These are phyloP conservation scores for Cyprinodon tularosa DNA, from an alignment of 2,113 vertebrate species.

Conservation along the genomic window DNA sequence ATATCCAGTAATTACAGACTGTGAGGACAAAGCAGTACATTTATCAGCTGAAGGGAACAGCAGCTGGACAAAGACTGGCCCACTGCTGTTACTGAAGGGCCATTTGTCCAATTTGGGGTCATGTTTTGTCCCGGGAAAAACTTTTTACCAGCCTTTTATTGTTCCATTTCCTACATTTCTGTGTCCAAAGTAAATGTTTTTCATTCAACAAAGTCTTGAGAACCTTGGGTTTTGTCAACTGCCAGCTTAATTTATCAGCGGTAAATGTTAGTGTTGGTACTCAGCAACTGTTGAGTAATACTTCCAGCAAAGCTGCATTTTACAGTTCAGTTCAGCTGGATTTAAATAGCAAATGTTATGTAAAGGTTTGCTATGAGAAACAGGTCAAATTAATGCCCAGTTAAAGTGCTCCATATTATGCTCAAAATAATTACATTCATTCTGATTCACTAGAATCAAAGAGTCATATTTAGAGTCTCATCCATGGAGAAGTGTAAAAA, in stretches of 20 bases:
- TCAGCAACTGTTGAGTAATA: not conserved
- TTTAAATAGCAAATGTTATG: not conserved
- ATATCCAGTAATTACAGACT: constrained; percentile 27
- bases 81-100: constrained; percentile 40
- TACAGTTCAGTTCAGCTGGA: not conserved
- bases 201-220: constrained; percentile 3
- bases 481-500: too few species aligned
- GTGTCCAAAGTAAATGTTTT: constrained; percentile 49
- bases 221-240: constrained; percentile 3
- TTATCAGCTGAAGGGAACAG: constrained; percentile 14
- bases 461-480: too few species aligned
- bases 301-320: not conserved
- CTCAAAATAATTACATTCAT: too few species aligned
- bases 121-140: constrained; percentile 27
- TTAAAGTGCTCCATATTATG: too few species aligned
- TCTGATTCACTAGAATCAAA: too few species aligned
- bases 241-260: not conserved
- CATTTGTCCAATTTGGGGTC: constrained; percentile 41
- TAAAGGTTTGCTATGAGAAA: not conserved
- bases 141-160: constrained; percentile 13
- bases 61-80: constrained; percentile 60
- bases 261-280: not conserved
- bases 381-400: too few species aligned
- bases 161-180: constrained; percentile 41
- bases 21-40: constrained; percentile 24